Conservation (phyloP, 2,888 invertebrate genomes). For the Agrotis ipsilon region DNA sequence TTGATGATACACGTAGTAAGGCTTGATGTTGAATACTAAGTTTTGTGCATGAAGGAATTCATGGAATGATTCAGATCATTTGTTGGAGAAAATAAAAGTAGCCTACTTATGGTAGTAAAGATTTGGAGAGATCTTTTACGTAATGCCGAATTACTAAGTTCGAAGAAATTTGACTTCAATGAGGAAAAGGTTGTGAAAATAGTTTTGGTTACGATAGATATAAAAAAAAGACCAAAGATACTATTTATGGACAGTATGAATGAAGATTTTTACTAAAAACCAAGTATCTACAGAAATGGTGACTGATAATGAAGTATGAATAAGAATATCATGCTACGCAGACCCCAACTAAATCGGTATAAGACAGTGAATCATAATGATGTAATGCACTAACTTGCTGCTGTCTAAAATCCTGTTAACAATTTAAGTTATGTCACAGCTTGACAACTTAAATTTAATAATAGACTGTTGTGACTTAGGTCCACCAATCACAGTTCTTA, state of each 20-base stretch:
- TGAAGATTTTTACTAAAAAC: too few relatives aligned
- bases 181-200: not conserved
- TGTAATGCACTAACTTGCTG: not conserved
- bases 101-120: not conserved
- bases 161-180: not conserved
- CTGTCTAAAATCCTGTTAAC: not conserved
- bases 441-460: slow-evolving; percentile 17
- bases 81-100: slow-evolving; percentile 3
- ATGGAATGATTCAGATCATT: slow-evolving; percentile 22
- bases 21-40: slow-evolving; percentile 47
- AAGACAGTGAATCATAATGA: not conserved
- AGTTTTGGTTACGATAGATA: not conserved
- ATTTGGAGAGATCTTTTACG: slow-evolving; percentile 9
- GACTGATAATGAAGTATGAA: not conserved
- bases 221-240: not conserved
- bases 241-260: not conserved
- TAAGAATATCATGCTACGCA: not conserved
- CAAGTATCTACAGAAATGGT: too few relatives aligned
- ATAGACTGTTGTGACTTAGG: slow-evolving; percentile 3
- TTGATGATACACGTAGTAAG: slow-evolving; percentile 30
- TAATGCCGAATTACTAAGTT: not conserved
- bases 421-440: slow-evolving; percentile 19
- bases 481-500: slow-evolving; percentile 21
- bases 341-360: not conserved
- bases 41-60: slow-evolving; percentile 24